phyloP scores from a whole-genome alignment of 2,797 vertebrate genomes.

The Sebastes baramenuke region DNA sequence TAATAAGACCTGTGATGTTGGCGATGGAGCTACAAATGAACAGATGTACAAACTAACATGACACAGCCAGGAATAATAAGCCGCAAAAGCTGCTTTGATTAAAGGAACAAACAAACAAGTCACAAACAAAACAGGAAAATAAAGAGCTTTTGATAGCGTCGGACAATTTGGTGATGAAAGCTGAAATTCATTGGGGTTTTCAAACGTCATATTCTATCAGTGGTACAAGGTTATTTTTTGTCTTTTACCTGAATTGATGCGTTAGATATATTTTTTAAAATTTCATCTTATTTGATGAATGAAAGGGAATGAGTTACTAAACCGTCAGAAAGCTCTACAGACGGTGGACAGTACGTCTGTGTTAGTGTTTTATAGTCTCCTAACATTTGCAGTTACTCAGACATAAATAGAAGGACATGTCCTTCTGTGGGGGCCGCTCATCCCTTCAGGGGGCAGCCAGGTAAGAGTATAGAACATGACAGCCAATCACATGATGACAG shows the following conservation, averaged over 20 bases:
- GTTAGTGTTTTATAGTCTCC: conserved; percentile 25
- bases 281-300: not conserved
- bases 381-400: conserved; percentile 20
- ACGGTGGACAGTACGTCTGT: not conserved
- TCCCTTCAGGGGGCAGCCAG: conserved; percentile 50
- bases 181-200: not conserved
- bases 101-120: conserved; percentile 17
- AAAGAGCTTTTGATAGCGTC: not conserved
- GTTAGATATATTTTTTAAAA: not conserved
- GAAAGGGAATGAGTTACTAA: conserved; percentile 23
- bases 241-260: not conserved
- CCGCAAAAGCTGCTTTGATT: conserved; percentile 29
- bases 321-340: conserved; percentile 1
- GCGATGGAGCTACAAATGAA: conserved; percentile 7
- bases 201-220: not conserved
- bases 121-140: conserved; percentile 1
- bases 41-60: conserved; percentile 21
- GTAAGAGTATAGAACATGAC: conserved; percentile 57
- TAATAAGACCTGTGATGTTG: conserved; percentile 14
- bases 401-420: conserved; percentile 43
- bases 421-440: conserved; percentile 27
- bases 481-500: conserved; percentile 49
- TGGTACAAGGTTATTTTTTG: not conserved
- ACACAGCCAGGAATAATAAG: not conserved
- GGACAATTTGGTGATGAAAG: not conserved